Conservation (phyloP, 2,888 invertebrate genomes). For the Caenorhabditis sp. region DNA sequence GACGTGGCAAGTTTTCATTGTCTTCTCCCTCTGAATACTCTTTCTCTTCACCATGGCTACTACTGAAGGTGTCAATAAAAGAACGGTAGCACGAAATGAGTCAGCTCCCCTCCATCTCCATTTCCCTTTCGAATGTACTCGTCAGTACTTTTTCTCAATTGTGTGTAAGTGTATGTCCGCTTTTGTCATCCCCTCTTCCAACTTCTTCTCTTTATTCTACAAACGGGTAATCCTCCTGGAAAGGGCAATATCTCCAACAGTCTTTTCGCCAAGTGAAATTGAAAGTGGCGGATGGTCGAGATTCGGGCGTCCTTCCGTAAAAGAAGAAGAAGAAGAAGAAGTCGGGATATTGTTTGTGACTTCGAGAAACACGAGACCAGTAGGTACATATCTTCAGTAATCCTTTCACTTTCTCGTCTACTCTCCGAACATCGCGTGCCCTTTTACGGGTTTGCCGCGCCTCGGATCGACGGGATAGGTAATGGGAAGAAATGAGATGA, state of each 20-base stretch:
- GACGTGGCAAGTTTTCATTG: slow-evolving; percentile 53
- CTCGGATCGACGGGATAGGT: slow-evolving; percentile 61
- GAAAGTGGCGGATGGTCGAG: slow-evolving; percentile 58
- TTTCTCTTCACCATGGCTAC: background rate
- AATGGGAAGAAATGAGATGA: slow-evolving; percentile 50
- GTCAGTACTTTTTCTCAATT: slow-evolving; percentile 30
- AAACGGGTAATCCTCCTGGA: slow-evolving; percentile 60
- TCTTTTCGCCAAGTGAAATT: slow-evolving; percentile 32
- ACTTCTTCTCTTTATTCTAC: slow-evolving; percentile 31
- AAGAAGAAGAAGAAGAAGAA: slow-evolving; percentile 40
- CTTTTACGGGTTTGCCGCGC: slow-evolving; percentile 60
- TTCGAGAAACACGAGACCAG: slow-evolving; percentile 64
- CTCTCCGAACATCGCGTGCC: slow-evolving; percentile 59
- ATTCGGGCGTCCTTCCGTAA: slow-evolving; percentile 41
- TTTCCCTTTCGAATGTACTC: slow-evolving; percentile 22
- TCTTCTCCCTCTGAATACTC: background rate
- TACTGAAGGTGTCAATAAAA: slow-evolving; percentile 11
- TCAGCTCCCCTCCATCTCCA: slow-evolving; percentile 28
- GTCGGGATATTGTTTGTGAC: slow-evolving; percentile 60
- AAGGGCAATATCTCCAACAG: slow-evolving; percentile 49
- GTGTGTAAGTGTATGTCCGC: slow-evolving; percentile 11
- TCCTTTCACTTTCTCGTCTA: slow-evolving; percentile 65
- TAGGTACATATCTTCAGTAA: slow-evolving; percentile 64
- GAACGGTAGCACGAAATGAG: slow-evolving; percentile 48
- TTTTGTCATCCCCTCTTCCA: slow-evolving; percentile 1